Conservation (phyloP, 1,140 invertebrate species). For the Nephotettix cincticeps region DNA sequence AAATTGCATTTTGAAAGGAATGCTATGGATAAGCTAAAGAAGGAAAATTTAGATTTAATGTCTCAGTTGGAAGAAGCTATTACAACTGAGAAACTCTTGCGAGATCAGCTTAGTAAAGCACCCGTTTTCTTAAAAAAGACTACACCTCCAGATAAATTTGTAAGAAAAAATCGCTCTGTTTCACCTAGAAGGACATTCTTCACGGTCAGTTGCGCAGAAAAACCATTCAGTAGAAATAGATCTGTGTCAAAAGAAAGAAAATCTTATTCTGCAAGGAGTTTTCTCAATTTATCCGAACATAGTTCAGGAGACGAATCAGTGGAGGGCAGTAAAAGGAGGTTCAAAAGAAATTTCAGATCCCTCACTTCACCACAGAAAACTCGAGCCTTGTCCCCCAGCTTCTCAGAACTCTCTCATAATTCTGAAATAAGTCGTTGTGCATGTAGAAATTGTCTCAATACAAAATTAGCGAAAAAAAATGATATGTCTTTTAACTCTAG, state of each 20-base stretch:
- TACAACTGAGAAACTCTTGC: background rate
- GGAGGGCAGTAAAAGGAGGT: background rate
- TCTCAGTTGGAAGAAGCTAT: background rate
- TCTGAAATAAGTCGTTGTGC: background rate
- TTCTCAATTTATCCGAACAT: background rate
- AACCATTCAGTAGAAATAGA: background rate
- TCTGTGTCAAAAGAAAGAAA: background rate
- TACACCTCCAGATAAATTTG: no score
- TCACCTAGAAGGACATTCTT: no score
- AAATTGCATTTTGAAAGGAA: background rate
- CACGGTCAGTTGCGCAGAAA: background rate
- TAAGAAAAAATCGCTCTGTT: no score
- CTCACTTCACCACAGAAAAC: background rate
- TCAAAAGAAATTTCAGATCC: background rate
- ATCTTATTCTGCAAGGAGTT: background rate
- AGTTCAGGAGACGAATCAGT: background rate
- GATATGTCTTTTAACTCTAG: background rate
- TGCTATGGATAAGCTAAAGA: background rate
- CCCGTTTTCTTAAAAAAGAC: no score
- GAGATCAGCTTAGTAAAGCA: background rate
- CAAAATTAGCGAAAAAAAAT: background rate
- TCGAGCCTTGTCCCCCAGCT: background rate
- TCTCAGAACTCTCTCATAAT: conserved; percentile 7
- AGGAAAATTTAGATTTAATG: background rate
- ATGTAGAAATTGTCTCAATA: background rate